Percentiles rank a stretch among this genome's conserved stretches.
Evolutionary conservation across 2,113 vertebrate species (phyloP).

Genomic region (Cyprinus carpio): DNA sequence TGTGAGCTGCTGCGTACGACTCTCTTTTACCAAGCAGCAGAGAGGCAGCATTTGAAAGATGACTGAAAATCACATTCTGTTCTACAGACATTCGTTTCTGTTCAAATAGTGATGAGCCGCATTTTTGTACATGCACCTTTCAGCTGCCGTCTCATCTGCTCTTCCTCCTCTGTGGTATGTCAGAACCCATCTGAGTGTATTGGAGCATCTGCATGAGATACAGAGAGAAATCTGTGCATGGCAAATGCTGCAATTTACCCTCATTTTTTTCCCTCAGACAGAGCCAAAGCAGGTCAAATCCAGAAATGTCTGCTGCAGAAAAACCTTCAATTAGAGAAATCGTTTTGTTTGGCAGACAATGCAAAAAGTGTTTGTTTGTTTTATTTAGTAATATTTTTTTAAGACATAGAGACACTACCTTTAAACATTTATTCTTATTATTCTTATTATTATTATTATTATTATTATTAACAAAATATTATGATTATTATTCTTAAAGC

Average conservation of each 20-base stretch:
- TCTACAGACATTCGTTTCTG: not conserved
- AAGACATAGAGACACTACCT: not conserved
- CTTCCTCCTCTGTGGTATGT: not conserved
- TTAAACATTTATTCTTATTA: not conserved
- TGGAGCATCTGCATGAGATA: not conserved
- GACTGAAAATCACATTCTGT: not conserved
- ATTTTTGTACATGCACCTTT: not conserved
- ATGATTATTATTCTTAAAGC: too few species aligned
- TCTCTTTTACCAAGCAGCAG: not conserved
- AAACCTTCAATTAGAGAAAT: constrained; percentile 5
- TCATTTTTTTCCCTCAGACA: constrained; percentile 9
- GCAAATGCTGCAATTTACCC: constrained; percentile 7
- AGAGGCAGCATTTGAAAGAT: not conserved
- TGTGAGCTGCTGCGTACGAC: not conserved
- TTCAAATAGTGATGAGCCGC: not conserved
- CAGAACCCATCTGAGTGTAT: not conserved
- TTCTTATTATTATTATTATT: too few species aligned
- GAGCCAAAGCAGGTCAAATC: constrained; percentile 4
- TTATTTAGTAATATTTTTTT: not conserved
- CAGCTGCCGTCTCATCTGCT: not conserved
- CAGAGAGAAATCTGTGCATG: not conserved
- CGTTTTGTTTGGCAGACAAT: not conserved
- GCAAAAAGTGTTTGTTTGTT: not conserved
- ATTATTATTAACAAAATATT: too few species aligned
- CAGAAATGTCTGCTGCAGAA: constrained; percentile 10